Base-by-base conservation (phyloP, 2,113 vertebrate genomes). In the Solenodon paradoxus region DNA sequence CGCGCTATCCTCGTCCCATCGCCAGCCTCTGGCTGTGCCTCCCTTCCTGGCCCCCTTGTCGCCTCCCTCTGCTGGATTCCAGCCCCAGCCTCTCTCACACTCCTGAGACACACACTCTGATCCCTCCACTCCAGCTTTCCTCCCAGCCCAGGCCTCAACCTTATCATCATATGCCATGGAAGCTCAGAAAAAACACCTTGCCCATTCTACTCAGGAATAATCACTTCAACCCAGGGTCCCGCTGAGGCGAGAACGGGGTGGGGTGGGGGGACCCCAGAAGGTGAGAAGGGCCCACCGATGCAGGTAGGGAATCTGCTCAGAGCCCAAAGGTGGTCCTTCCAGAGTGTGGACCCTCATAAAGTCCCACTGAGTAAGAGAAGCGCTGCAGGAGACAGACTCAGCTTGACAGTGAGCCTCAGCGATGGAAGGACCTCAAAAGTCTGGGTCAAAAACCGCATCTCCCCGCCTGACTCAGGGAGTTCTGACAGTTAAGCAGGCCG, bases 361-460 rank as follows among this genome's bases (percentile, higher is more conserved):
- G 49, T 28, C 16, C 32, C 78, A 0, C 17, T 6, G 3, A 1
- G 28, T 7, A 7, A 5, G 35, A 40, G 28, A 24, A n/a, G 3
- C 1, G 5, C 38, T 10, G 30, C 13, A 7, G 0, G 8, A 12
- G 9, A 55, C 24, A 17, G 17, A 40, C 42, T 51, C 63, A 24
- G 0, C 30, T 3, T 5, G 40, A 19, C 38, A 28, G 16, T 3
- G 75, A 63, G 32, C 20, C 1, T 1, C 22, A 9, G 24, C 2
- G 5, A 11, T 0, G 66, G 66, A 5, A 35, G 59, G 7, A 0
- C 5, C 59, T 32, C 32, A 3, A 19, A 35, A 5, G 7, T 30
- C 10, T 53, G 1, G 24, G 20, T 16, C n/a, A n/a, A n/a, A n/a
- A n/a, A n/a, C n/a, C n/a, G n/a, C n/a, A n/a, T n/a, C n/a, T n/a